A percentile compares a stretch with the other conserved stretches of the same genome.
These are phyloP conservation scores for Parapsyche elsis DNA, from an alignment of 1,140 invertebrate genomes.

Conservation along the genomic window DNA sequence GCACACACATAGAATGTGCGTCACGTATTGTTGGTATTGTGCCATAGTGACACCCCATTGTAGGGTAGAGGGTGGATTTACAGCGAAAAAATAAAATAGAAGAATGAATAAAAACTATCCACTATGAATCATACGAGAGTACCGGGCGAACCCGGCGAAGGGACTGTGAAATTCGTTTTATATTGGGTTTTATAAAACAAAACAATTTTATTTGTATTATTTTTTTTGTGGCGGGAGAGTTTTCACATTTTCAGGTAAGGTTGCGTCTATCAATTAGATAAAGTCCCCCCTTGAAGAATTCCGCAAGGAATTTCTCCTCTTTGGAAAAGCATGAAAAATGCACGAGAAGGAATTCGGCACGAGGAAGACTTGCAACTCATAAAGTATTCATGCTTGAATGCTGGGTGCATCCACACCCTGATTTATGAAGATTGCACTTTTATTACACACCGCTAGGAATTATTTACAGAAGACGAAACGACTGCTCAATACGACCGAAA, in stretches of 20 bases:
- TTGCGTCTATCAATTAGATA: conserved; percentile 12
- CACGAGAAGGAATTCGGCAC: conserved; percentile 30
- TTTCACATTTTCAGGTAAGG: no score
- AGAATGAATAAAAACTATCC: conserved; percentile 19
- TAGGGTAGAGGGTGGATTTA: conserved; percentile 3
- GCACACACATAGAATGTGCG: conserved; percentile 1
- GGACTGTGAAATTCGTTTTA: background rate
- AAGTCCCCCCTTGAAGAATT: background rate
- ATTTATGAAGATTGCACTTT: conserved; percentile 55
- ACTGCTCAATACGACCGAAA: background rate
- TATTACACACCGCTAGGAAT: conserved; percentile 40
- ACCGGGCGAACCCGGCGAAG: no score
- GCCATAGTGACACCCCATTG: conserved; percentile 27
- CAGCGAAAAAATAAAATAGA: conserved; percentile 23
- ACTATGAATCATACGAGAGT: background rate
- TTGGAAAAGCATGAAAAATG: conserved; percentile 37
- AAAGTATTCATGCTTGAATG: conserved; percentile 48
- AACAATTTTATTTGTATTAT: no score
- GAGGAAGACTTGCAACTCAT: conserved; percentile 46
- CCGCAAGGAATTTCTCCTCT: background rate
- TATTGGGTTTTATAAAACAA: no score
- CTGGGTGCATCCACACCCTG: conserved; percentile 38
- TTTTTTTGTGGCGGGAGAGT: background rate
- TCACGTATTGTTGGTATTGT: conserved; percentile 40
- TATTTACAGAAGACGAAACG: conserved; percentile 30